Percentiles rank a stretch among this genome's conserved stretches.
These are phyloP conservation scores for Balaeniceps rex DNA, from an alignment of 2,113 vertebrate species.

Conservation along the genomic window DNA sequence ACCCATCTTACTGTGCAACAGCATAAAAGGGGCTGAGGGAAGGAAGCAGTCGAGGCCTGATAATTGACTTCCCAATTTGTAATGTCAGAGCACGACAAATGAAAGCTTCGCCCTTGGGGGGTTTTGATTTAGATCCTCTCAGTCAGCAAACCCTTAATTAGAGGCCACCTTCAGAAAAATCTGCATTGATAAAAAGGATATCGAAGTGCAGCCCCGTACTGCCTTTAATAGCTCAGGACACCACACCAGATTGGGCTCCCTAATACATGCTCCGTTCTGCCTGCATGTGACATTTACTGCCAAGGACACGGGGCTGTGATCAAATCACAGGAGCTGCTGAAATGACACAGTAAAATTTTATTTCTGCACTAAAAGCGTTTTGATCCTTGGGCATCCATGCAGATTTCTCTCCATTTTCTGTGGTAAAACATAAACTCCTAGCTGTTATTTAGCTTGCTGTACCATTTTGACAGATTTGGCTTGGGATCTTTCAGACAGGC, in stretches of 20 bases:
- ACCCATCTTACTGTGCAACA: not conserved
- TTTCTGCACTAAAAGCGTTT: not conserved
- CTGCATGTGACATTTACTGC: not conserved
- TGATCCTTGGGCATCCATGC: not conserved
- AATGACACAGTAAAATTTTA: not conserved
- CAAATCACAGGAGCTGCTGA: not conserved
- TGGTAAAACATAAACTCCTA: not conserved
- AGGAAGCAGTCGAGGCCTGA: not conserved
- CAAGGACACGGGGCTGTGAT: conserved; percentile 23
- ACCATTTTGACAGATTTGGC: not conserved
- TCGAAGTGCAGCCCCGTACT: not conserved
- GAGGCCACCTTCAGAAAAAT: conserved; percentile 57
- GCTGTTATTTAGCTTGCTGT: not conserved
- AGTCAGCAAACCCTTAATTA: conserved; percentile 63
- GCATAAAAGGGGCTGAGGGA: not conserved
- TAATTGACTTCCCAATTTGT: conserved; percentile 40
- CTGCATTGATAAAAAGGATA: conserved; percentile 12
- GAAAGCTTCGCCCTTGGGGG: conserved; percentile 22
- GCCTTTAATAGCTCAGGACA: not conserved
- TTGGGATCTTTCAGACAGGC: not conserved
- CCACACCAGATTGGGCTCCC: not conserved
- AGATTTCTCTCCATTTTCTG: not conserved
- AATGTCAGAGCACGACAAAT: conserved; percentile 41
- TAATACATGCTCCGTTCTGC: not conserved
- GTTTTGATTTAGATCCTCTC: conserved; percentile 43